These are phyloP conservation scores for Ochotona curzoniae DNA, from an alignment of 2,113 vertebrate species.

Conservation along the genomic window DNA sequence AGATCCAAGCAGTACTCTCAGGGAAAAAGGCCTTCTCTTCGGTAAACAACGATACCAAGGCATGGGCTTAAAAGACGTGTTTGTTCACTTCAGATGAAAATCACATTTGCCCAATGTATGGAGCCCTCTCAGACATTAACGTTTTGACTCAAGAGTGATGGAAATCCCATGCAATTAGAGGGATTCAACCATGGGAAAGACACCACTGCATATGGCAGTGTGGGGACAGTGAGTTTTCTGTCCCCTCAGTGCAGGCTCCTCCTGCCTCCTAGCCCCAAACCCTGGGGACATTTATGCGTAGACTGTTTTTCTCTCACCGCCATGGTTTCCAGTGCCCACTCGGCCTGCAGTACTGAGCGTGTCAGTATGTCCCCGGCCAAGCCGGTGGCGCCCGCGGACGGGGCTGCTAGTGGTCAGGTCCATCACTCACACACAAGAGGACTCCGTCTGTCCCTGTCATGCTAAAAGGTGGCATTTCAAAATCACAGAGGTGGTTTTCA, in stretches of 20 bases:
- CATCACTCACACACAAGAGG: background rate
- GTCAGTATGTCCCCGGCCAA: background rate
- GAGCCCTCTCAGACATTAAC: background rate
- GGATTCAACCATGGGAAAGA: background rate
- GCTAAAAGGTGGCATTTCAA: background rate
- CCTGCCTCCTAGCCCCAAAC: background rate
- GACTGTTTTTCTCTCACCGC: background rate
- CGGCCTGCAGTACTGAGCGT: background rate
- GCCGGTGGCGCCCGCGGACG: background rate
- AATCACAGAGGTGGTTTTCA: background rate
- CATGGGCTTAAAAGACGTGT: background rate
- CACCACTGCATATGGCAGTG: background rate
- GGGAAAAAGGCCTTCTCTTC: background rate
- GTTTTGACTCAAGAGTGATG: slow-evolving; percentile 1
- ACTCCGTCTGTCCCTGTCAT: background rate
- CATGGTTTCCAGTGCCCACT: slow-evolving; percentile 1
- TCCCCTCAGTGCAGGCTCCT: background rate
- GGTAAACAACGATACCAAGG: background rate
- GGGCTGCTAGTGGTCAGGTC: background rate
- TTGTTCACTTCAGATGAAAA: background rate
- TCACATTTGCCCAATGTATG: background rate
- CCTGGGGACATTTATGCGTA: background rate
- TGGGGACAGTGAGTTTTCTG: background rate
- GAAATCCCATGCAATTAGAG: background rate
- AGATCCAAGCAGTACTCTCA: background rate